These are phyloP conservation scores for Synanthedon formicaeformis DNA, from an alignment of 2,888 invertebrate genomes.

Conservation along the genomic window DNA sequence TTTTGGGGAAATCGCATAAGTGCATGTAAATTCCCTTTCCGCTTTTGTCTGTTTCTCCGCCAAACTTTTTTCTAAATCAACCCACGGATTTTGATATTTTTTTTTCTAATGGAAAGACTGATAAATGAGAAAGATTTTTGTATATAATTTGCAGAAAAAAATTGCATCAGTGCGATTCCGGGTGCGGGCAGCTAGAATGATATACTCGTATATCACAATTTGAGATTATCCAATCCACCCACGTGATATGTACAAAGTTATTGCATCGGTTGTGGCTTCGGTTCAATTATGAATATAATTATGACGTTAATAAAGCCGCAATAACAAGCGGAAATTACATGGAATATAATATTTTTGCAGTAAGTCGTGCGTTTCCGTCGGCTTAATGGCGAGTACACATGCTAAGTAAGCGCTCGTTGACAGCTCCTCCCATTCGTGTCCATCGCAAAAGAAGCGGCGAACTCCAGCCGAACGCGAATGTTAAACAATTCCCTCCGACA, in stretches of 20 bases:
- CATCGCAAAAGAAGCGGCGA: conserved; percentile 11
- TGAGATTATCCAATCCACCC: no score
- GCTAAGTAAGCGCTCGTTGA: conserved; percentile 1
- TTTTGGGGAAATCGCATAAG: no score
- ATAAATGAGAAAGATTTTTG: no score
- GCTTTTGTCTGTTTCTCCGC: no score
- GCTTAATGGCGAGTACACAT: background rate
- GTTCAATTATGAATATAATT: background rate
- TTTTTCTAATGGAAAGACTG: no score
- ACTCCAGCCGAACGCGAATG: conserved; percentile 25
- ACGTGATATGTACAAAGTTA: background rate
- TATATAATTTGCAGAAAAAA: no score
- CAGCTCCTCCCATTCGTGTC: conserved; percentile 28
- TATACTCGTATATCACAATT: no score
- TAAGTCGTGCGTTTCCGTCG: background rate
- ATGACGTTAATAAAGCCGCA: background rate
- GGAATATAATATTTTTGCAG: background rate
- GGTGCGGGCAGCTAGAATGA: no score
- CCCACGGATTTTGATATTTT: no score
- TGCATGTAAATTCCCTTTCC: no score
- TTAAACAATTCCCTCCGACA: conserved; percentile 28
- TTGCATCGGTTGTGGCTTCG: background rate
- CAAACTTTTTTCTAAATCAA: no score
- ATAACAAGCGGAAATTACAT: background rate
- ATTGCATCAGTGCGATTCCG: no score